A percentile compares a stretch with the other conserved stretches of the same genome.
These are phyloP conservation scores for Babylonia areolata DNA, from an alignment of 1,140 invertebrate genomes.

Conservation along the genomic window DNA sequence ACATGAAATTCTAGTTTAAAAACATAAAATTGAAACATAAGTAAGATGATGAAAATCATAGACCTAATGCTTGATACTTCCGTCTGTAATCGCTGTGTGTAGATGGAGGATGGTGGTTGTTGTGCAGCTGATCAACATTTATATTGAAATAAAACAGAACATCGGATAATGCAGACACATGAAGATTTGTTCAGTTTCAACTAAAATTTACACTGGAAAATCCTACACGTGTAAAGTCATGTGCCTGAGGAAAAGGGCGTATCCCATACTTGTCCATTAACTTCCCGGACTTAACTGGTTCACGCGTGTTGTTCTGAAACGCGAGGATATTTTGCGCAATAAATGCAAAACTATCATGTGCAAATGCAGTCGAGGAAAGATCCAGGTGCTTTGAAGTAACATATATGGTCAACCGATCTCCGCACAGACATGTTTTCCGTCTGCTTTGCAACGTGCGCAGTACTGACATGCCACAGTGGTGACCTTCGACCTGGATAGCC, in stretches of 20 bases:
- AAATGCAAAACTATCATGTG: constrained; percentile 34
- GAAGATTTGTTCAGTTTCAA: not conserved
- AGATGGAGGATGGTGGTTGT: too few species aligned
- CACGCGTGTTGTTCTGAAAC: constrained; percentile 17
- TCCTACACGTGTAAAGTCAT: not conserved
- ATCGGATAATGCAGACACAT: not conserved
- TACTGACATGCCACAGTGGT: constrained; percentile 30
- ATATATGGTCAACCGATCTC: constrained; percentile 22
- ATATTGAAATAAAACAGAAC: not conserved
- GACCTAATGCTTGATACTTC: too few species aligned
- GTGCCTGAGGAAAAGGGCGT: not conserved
- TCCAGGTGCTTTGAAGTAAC: not conserved
- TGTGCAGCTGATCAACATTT: too few species aligned
- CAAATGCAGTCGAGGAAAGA: not conserved
- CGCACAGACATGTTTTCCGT: not conserved
- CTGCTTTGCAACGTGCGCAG: constrained; percentile 10
- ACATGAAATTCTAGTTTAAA: too few species aligned
- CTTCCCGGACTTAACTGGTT: constrained; percentile 13
- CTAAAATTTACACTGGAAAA: too few species aligned
- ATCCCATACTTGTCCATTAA: not conserved
- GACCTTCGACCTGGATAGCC: constrained; percentile 36
- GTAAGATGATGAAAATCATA: too few species aligned
- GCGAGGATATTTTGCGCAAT: constrained; percentile 36
- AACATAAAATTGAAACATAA: too few species aligned
- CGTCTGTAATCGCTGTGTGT: too few species aligned